Conservation (phyloP, 2,113 vertebrate species). For the Delphinapterus leucas region DNA sequence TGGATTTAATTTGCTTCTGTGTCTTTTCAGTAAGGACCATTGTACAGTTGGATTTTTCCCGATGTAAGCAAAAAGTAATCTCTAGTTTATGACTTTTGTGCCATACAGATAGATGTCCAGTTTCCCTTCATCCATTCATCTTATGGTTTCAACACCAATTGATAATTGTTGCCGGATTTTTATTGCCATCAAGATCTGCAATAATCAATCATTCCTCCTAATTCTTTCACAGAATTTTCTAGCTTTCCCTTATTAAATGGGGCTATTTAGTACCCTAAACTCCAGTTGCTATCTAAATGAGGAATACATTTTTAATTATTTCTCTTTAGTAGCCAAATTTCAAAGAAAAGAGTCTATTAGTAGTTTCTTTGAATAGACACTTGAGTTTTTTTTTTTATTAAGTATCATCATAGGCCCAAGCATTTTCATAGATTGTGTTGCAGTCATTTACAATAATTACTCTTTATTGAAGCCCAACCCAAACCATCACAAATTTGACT, state of each 20-base stretch:
- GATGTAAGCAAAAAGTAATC: background rate
- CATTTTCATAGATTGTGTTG: background rate
- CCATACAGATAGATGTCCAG: no score
- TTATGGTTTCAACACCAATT: background rate
- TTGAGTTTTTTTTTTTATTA: background rate
- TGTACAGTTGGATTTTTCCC: background rate
- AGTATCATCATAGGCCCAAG: background rate
- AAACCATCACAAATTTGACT: background rate
- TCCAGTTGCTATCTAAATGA: background rate
- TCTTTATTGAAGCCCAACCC: background rate
- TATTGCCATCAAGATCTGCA: background rate
- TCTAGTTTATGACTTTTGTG: background rate
- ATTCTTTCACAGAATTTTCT: background rate
- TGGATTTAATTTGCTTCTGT: background rate
- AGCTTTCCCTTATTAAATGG: background rate
- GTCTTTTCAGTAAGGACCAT: background rate
- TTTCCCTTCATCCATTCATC: background rate
- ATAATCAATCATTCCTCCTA: background rate
- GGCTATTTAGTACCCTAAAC: background rate
- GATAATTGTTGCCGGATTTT: background rate
- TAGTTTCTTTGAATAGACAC: background rate
- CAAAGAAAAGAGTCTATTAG: background rate
- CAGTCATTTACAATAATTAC: background rate
- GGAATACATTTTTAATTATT: background rate
- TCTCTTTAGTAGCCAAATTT: background rate